phyloP scores from a whole-genome alignment of 1,140 invertebrate species.

The Pseudachorutes palmiensis region DNA sequence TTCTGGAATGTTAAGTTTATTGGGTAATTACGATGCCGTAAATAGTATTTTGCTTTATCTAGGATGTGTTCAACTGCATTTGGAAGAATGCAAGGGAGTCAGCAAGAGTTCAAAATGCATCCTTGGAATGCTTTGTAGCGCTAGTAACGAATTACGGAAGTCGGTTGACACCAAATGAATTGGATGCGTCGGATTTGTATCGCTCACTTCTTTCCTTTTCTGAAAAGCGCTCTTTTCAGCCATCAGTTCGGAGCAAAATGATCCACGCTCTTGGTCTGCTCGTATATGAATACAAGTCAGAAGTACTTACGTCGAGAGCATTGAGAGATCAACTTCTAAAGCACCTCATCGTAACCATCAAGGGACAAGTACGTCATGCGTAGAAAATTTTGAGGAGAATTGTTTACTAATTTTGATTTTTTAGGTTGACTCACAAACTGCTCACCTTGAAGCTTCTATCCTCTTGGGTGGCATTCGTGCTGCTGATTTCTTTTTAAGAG shows the following conservation, averaged over 20 bases:
- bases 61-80: slow-evolving; percentile 16
- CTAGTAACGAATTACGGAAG: slow-evolving; percentile 22
- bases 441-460: slow-evolving; percentile 30
- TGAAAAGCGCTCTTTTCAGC: slow-evolving; percentile 24
- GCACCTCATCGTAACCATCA: slow-evolving; percentile 11
- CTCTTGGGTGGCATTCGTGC: slow-evolving; percentile 27
- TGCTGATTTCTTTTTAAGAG: slow-evolving; percentile 21
- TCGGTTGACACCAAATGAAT: not conserved
- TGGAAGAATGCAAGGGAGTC: slow-evolving; percentile 25
- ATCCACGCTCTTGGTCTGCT: slow-evolving; percentile 28
- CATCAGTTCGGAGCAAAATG: slow-evolving; percentile 35
- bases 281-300: not conserved
- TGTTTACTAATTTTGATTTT: not conserved
- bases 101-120: slow-evolving; percentile 22
- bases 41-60: slow-evolving; percentile 1
- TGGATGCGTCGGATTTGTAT: slow-evolving; percentile 25
- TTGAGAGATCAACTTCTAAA: slow-evolving; percentile 19
- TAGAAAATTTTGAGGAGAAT: slow-evolving; percentile 6
- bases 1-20: slow-evolving; percentile 6
- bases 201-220: slow-evolving; percentile 13
- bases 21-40: not conserved
- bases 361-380: slow-evolving; percentile 15
- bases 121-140: slow-evolving; percentile 21
- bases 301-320: not conserved
- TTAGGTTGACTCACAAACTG: slow-evolving; percentile 26